phyloP scores from a whole-genome alignment of 2,797 vertebrate species.

The Oryzias dopingdopingensis region DNA sequence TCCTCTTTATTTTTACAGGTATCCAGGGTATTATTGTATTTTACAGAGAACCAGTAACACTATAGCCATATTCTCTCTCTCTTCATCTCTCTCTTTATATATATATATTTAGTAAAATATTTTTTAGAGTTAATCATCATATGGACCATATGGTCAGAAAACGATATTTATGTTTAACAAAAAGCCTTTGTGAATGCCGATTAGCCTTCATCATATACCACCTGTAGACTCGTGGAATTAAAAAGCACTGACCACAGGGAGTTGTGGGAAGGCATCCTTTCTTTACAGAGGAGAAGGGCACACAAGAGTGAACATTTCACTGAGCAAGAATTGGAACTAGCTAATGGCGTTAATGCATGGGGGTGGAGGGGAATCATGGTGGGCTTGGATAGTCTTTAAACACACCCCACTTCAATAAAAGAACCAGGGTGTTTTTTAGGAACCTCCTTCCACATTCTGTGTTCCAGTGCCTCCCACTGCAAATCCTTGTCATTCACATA shows the following conservation, averaged over 20 bases:
- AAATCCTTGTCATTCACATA: slow-evolving; percentile 74
- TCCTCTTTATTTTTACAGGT: slow-evolving; percentile 74
- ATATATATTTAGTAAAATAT: slow-evolving; percentile 42
- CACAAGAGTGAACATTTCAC: slow-evolving; percentile 56
- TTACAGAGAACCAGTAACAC: slow-evolving; percentile 58
- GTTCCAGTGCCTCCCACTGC: slow-evolving; percentile 65
- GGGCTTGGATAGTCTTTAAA: slow-evolving; percentile 73
- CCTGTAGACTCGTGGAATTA: slow-evolving; percentile 38
- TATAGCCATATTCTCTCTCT: slow-evolving; percentile 50
- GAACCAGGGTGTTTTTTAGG: slow-evolving; percentile 70
- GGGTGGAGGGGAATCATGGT: slow-evolving; percentile 48
- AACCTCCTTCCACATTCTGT: slow-evolving; percentile 64
- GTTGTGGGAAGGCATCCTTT: slow-evolving; percentile 51
- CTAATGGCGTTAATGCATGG: slow-evolving; percentile 43
- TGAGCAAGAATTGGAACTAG: slow-evolving; percentile 45
- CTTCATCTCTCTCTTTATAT: slow-evolving; percentile 16
- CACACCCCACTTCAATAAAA: slow-evolving; percentile 70
- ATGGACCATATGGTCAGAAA: slow-evolving; percentile 66
- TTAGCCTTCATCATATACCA: slow-evolving; percentile 49
- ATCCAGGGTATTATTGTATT: slow-evolving; percentile 62
- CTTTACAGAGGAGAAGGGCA: slow-evolving; percentile 41
- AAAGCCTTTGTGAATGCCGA: slow-evolving; percentile 27
- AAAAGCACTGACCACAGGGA: slow-evolving; percentile 42
- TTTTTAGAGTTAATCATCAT: slow-evolving; percentile 56
- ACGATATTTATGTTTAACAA: slow-evolving; percentile 48